Base-by-base conservation (phyloP, 2,888 invertebrate genomes). In the Sinelater perroti region DNA sequence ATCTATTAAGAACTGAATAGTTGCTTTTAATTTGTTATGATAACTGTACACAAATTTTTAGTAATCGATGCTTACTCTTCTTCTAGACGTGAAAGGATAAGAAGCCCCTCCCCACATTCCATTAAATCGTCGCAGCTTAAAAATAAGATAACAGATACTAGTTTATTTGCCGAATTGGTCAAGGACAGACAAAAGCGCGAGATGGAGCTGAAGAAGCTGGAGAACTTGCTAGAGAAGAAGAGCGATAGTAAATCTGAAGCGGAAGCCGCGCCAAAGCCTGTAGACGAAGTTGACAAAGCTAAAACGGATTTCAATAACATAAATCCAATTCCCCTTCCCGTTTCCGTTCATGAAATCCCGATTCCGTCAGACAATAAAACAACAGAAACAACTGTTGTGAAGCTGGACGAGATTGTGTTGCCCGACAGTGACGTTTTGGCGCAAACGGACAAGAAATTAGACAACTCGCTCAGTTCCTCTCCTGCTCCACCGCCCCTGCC, bases 151-250 rank as follows among this genome's bases (percentile, higher is more conserved):
- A 90, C 89, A 49, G 92, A 93, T 68, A 94, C 94, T 5, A 93
- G 93, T 74, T 82, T 95, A 7, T 95, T 95, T 74, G 94, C 94
- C 0, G 93, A 94, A 78, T 82, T 95, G 59, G 91, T 94, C 8
- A 93, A 93, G 72, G 91, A 91, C 72, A 87, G 89, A 66, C 90
- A 91, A 66, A 91, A 90, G 81, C 83, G 92, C 5, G 90, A 90
- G 56, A 83, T 91, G 75, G 92, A 91, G 49, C 76, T 84, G 56
- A 83, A 86, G 77, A 89, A 87, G 74, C 75, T 89, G 8, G 85
- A 87, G 72, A 86, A 86, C 70, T 85, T 89, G 42, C 79, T 89
- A 45, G 88, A 88, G 62, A 87, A 87, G 57, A 84, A 86, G 67
- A 83, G 84, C 63, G 86, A 86, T 67, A 79, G 81, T 58, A 78